phyloP scores from a whole-genome alignment of 2,113 vertebrate species.

The Octodon degus region DNA sequence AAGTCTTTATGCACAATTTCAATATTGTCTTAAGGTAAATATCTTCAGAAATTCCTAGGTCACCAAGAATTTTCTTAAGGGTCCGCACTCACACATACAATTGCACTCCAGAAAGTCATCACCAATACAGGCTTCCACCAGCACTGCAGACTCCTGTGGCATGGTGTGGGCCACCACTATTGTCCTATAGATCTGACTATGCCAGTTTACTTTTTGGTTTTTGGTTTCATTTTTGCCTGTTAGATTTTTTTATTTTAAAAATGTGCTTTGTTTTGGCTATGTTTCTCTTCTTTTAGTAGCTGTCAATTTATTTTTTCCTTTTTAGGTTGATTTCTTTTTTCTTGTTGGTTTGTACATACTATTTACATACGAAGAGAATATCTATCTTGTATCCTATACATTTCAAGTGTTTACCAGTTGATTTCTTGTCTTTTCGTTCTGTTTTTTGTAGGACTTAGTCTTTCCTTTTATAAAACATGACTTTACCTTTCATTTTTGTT shows the following conservation, averaged over 20 bases:
- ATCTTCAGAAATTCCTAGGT: background rate
- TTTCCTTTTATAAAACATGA: conserved; percentile 43
- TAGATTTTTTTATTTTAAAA: background rate
- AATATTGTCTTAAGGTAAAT: background rate
- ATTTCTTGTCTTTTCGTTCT: conserved; percentile 37
- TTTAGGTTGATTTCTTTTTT: background rate
- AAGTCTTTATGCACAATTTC: background rate
- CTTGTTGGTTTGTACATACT: conserved; percentile 28
- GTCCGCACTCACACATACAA: background rate
- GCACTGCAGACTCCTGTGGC: background rate
- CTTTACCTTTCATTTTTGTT: conserved; percentile 10
- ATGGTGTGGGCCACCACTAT: background rate
- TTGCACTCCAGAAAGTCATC: background rate
- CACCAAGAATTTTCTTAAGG: conserved; percentile 16
- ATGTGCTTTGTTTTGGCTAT: background rate
- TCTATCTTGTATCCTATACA: background rate
- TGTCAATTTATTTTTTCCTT: conserved; percentile 29
- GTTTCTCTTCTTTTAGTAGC: conserved; percentile 39
- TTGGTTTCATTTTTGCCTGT: conserved; percentile 23
- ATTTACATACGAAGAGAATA: conserved; percentile 49
- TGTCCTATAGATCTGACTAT: background rate
- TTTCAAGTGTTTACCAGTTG: conserved; percentile 15
- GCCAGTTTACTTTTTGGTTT: background rate
- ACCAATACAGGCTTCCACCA: background rate
- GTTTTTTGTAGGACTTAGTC: background rate